Evolutionary conservation across 2,113 vertebrate genomes (phyloP), one percentile per base, ranked within the genome.

Genomic region (Paratilapia polleni): DNA sequence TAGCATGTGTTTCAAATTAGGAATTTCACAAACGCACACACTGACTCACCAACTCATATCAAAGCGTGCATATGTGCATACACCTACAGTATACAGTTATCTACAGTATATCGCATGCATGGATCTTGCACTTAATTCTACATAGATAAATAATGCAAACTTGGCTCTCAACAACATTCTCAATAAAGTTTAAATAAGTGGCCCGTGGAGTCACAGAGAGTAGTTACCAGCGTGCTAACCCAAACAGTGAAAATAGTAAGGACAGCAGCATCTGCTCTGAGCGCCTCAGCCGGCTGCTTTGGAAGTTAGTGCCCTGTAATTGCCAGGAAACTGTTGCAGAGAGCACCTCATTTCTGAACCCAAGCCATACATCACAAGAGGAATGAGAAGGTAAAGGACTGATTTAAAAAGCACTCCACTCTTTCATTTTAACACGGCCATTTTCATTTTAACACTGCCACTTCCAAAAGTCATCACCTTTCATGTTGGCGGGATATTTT

Each of bases 381-480:
- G 91, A 96, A 95, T 95, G 94, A 95, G 88, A 95, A 93, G 95
- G 94, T 68, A 90, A 64, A 77, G 20, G 77, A 80, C 68, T 87
- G 88, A 89, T 94, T 92, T 92, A 85, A 92, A 90, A 94, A 92
- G 89, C 61, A 81, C 86, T 13, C 60, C 6, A 20, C 92, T 93
- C 93, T 96, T 87, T 96, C 93, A 95, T 95, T 94, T 95, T 88
- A 84, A 92, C 91, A 90, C 89, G 31, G 76, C 61, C 85, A 78
- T 93, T 96, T 87, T 95, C 93, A 95, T 95, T 94, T 95, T 87
- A 82, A 92, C 90, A 89, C 91, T 24, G 83, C 57, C 84, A 75
- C 92, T 94, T 93, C 87, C 92, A 94, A 91, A 93, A 91, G 84
- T 82, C 81, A 90, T 94, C 89, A 93, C 85, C 94, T 95, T 94